A percentile compares a stretch with the other conserved stretches of the same genome.
Conservation (phyloP, 2,797 vertebrate species). For the Hemibagrus guttatus region DNA sequence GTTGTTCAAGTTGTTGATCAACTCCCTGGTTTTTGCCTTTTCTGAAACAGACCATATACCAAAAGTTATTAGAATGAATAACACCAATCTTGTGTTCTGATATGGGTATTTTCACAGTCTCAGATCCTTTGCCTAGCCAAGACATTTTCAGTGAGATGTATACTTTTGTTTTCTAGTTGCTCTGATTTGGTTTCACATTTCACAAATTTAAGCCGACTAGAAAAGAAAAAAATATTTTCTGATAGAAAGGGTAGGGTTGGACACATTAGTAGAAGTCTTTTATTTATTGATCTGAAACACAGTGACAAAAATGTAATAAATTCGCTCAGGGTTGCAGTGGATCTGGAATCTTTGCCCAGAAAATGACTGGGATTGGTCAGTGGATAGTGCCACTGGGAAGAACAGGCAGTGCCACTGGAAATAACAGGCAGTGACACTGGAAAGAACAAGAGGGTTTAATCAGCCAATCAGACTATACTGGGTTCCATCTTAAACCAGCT, state of each 20-base stretch:
- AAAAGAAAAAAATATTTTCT: background rate
- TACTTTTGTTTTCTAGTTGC: background rate
- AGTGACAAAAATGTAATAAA: background rate
- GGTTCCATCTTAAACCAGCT: too few relatives aligned
- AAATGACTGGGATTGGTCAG: background rate
- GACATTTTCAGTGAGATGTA: background rate
- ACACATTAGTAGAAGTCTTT: background rate
- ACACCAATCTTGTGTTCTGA: background rate
- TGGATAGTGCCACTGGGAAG: background rate
- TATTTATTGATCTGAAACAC: background rate
- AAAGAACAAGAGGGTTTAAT: too few relatives aligned
- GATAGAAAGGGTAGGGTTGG: background rate
- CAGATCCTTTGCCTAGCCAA: background rate
- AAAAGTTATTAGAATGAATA: background rate
- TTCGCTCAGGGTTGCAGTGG: background rate
- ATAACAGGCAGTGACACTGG: background rate
- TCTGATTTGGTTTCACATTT: background rate
- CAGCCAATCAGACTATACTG: too few relatives aligned
- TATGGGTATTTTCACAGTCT: background rate
- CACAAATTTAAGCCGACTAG: background rate
- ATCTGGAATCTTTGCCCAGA: background rate
- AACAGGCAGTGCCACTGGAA: background rate
- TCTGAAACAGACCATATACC: conserved; percentile 64
- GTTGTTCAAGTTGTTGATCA: conserved; percentile 87
- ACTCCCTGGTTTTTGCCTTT: conserved; percentile 82